phyloP scores from a whole-genome alignment of 2,797 vertebrate genomes.

The Hylomyscus alleni region DNA sequence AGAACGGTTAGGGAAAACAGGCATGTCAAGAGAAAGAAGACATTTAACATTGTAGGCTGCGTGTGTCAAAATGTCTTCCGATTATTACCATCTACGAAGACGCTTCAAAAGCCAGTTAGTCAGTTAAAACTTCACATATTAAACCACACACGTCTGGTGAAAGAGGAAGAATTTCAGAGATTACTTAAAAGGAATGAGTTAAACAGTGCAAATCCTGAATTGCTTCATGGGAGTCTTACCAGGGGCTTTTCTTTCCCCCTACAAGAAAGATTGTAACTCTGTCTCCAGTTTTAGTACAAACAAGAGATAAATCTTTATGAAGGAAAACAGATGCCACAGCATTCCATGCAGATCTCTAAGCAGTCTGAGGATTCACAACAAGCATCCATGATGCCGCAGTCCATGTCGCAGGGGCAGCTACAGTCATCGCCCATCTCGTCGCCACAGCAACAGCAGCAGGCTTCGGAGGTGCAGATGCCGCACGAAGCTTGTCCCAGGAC shows the following conservation, averaged over 20 bases:
- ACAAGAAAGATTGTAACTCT: conserved; percentile 72
- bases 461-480: conserved; percentile 94
- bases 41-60: not conserved
- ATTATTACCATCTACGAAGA: conserved; percentile 73
- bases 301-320: conserved; percentile 86
- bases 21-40: conserved; percentile 52
- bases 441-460: conserved; percentile 95
- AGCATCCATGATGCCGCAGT: conserved; percentile 98
- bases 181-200: conserved; percentile 77
- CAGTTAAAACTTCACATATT: conserved; percentile 84
- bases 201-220: conserved; percentile 88
- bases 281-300: conserved; percentile 84
- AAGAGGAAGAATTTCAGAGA: conserved; percentile 75
- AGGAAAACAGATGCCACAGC: conserved; percentile 99
- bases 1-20: conserved; percentile 59
- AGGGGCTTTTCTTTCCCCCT: conserved; percentile 84
- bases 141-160: conserved; percentile 81
- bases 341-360: conserved; percentile 99
- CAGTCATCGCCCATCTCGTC: conserved; percentile 98
- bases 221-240: conserved; percentile 83
- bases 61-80: conserved; percentile 74
- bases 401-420: conserved; percentile 97
- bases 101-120: conserved; percentile 76
- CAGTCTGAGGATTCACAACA: conserved; percentile 99
- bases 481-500: conserved; percentile 96